Conservation (phyloP, 2,113 vertebrate genomes). For the Pseudorasbora parva region DNA sequence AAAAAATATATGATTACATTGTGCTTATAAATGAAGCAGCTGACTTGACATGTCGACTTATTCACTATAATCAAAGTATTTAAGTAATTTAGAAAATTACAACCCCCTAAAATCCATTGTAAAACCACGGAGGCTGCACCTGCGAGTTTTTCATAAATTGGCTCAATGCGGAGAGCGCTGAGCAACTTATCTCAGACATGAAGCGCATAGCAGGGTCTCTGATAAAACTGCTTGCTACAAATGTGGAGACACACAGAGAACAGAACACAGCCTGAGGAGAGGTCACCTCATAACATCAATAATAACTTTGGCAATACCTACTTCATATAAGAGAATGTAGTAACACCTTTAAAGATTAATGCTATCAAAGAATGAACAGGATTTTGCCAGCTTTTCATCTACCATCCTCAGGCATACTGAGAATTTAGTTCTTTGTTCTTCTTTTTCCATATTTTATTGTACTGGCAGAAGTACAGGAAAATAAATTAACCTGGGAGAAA, state of each 20-base stretch:
- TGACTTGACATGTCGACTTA: not conserved
- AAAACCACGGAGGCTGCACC: slow-evolving; percentile 4
- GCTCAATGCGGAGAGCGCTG: not conserved
- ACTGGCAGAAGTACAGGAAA: not conserved
- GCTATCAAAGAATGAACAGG: not conserved
- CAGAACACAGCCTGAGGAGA: slow-evolving; percentile 17
- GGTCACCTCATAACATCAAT: slow-evolving; percentile 12
- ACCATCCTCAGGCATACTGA: not conserved
- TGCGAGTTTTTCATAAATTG: slow-evolving; percentile 18
- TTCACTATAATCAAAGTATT: not conserved
- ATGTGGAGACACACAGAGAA: slow-evolving; percentile 15
- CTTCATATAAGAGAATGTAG: not conserved
- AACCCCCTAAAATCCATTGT: not conserved
- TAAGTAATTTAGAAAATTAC: not conserved
- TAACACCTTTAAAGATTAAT: slow-evolving; percentile 12
- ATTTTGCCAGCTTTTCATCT: not conserved
- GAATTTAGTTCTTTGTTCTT: not conserved
- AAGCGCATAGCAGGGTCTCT: not conserved
- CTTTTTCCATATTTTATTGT: not conserved
- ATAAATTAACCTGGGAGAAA: not conserved
- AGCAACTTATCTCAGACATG: slow-evolving; percentile 7
- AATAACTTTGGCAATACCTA: not conserved
- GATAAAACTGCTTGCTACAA: not conserved
- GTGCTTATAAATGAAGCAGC: slow-evolving; percentile 3
- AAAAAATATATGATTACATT: not conserved